Percentiles rank a stretch among this genome's conserved stretches.
These are phyloP conservation scores for Phaonia tiefii DNA, from an alignment of 2,888 invertebrate genomes.

Conservation along the genomic window DNA sequence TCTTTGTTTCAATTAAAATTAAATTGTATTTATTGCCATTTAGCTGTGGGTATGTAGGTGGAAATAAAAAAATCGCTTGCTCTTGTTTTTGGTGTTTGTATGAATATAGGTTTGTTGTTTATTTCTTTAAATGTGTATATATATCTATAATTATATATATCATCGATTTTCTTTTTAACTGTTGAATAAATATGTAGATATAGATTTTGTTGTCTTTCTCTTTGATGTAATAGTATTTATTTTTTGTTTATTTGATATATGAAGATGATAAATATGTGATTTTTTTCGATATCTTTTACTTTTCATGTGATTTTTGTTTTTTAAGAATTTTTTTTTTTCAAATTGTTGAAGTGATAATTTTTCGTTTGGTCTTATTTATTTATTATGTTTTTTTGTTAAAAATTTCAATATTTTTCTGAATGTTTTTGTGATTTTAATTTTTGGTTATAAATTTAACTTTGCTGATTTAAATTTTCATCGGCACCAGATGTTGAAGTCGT, in stretches of 20 bases:
- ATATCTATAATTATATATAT: background rate
- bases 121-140: constrained; percentile 11
- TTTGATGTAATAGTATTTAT: background rate
- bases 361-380: constrained; percentile 40
- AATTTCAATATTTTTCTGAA: constrained; percentile 35
- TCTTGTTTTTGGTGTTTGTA: too few species aligned
- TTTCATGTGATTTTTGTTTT: constrained; percentile 43
- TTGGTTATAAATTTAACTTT: constrained; percentile 74
- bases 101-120: too few species aligned
- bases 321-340: constrained; percentile 51
- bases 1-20: too few species aligned
- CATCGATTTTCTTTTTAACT: constrained; percentile 42
- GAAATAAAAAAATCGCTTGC: constrained; percentile 18
- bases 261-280: constrained; percentile 60
- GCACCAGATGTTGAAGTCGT: constrained; percentile 84
- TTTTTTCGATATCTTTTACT: constrained; percentile 49
- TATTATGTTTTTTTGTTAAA: constrained; percentile 42
- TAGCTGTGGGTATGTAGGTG: constrained; percentile 1
- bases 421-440: constrained; percentile 36
- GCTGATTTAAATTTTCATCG: constrained; percentile 88
- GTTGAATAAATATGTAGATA: constrained; percentile 53
- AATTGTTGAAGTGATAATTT: constrained; percentile 17
- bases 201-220: constrained; percentile 26
- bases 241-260: constrained; percentile 25
- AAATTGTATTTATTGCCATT: background rate